Evolutionary conservation across 2,113 vertebrate genomes (phyloP), one percentile per base, ranked within the genome.

Genomic region (Onychostoma macrolepis): DNA sequence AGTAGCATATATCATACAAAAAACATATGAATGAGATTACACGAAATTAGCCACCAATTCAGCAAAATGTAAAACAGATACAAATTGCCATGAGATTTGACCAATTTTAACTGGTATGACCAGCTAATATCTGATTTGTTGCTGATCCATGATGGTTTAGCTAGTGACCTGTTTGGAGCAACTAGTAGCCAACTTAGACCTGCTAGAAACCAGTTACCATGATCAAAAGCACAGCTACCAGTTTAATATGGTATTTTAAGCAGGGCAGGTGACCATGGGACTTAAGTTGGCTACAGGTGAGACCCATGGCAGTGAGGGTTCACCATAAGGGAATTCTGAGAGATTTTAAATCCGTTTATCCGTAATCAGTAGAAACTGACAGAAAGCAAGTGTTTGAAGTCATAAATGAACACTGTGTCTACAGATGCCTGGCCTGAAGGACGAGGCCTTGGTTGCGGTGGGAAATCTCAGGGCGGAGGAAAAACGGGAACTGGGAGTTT

Each of bases 401-500:
- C n/a, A 28, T n/a, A 41, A 41, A 80, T 26, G n/a, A 30, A 45
- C 38, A 67, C 1, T 11, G 26, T 48, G 41, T 8, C 26, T 50
- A 83, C 26, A 48, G 26, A 48, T 43, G 38, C n/a, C n/a, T 21
- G n/a, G 80, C 41, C 63, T 33, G 26, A 45, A 88, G 43, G 82
- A 58, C 65, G 65, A 82, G 91, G 90, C 90, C 90, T 75, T 58
- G 86, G 80, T 26, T 88, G 50, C 83, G 85, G 78, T 43, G 45
- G 21, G 56, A 89, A 88, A 87, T 87, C 72, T 79, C 79, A 76
- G 61, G 50, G 77, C 85, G 50, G 67, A 80, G 45, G 76, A 72
- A 77, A 71, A 56, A n/a, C 71, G 24, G 75, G 56, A 50, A 24
- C 38, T 11, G 19, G 36, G 85, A 83, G 76, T 78, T 84, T 87